Conservation (phyloP, 2,797 vertebrate species). For the Xiphorhynchus erythropygius region DNA sequence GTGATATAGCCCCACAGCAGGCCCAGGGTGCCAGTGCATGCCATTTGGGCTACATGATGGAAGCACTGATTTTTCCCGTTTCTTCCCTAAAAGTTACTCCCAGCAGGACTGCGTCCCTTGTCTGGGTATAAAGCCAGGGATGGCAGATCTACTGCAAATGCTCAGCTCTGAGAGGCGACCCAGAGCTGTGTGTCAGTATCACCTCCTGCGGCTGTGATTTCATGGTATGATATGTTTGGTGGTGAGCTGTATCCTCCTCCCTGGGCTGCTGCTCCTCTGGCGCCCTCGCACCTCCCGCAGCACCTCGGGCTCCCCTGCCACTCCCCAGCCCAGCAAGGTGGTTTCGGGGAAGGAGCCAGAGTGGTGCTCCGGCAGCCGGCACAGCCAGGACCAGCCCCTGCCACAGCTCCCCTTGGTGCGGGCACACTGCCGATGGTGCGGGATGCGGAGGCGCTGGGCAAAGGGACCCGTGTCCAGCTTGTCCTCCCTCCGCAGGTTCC, state of each 20-base stretch:
- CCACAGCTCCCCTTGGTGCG: neutral
- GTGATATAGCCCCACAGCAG: neutral
- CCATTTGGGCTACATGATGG: neutral
- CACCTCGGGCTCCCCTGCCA: neutral
- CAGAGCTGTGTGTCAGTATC: neutral
- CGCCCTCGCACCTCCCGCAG: rapidly evolving
- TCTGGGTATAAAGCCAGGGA: neutral
- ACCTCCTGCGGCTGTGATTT: neutral
- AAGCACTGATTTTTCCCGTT: neutral
- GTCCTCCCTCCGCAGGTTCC: neutral
- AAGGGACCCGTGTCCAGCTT: neutral
- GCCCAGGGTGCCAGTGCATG: rapidly evolving
- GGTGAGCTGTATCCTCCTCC: neutral
- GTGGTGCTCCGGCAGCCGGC: rapidly evolving
- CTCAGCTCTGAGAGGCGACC: neutral
- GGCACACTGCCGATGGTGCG: neutral
- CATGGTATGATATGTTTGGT: rapidly evolving
- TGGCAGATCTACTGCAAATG: neutral
- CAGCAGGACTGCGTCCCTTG: neutral
- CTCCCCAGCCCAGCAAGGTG: neutral
- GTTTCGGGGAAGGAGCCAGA: neutral
- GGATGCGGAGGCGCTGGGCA: rapidly evolving
- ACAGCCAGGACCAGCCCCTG: rapidly evolving
- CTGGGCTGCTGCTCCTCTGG: neutral
- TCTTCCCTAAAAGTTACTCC: neutral